Conservation (phyloP, 2,888 invertebrate genomes). For the Antheraea yamamai region DNA sequence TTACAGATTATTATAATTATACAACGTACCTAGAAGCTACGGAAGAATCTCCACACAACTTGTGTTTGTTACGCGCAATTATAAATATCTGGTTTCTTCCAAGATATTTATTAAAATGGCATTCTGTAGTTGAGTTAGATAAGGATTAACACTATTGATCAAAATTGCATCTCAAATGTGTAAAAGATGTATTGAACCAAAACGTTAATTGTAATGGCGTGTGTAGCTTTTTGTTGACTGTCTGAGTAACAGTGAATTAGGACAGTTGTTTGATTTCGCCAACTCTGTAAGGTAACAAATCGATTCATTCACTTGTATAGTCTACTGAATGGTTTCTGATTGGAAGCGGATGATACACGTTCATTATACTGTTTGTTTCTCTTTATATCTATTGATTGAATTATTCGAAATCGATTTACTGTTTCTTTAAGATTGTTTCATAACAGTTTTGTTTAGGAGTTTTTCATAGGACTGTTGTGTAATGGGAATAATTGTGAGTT, state of each 20-base stretch:
- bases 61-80: too few species aligned
- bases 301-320: constrained; percentile 27
- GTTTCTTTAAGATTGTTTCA: background rate
- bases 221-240: background rate
- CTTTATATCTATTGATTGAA: constrained; percentile 14
- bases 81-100: too few species aligned
- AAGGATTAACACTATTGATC: too few species aligned
- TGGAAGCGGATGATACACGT: constrained; percentile 39
- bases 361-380: constrained; percentile 17
- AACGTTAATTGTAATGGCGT: background rate
- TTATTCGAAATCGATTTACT: constrained; percentile 1
- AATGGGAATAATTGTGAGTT: too few species aligned
- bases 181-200: background rate
- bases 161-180: too few species aligned
- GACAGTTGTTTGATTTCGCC: background rate
- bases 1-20: too few species aligned
- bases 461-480: background rate
- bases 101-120: too few species aligned
- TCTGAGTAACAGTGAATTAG: constrained; percentile 5
- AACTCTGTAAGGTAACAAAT: constrained; percentile 25
- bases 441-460: background rate
- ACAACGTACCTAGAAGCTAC: too few species aligned
- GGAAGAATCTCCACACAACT: too few species aligned
- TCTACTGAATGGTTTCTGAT: constrained; percentile 42
- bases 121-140: too few species aligned